Evolutionary conservation across 2,888 invertebrate species (phyloP).

Genomic region (Eupithecia exiguata): DNA sequence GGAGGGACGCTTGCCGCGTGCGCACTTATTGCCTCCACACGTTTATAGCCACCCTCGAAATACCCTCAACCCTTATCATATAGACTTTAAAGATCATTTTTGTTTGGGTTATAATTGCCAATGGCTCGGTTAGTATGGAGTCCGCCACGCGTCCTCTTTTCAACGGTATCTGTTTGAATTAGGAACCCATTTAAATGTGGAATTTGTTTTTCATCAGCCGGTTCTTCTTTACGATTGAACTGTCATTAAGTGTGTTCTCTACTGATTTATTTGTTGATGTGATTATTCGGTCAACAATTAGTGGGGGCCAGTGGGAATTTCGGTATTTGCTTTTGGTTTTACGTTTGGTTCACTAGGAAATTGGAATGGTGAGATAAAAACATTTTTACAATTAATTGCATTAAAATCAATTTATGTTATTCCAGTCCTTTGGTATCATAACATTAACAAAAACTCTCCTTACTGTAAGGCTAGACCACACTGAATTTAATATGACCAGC

Average conservation of each 20-base stretch:
- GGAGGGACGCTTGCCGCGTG: constrained; percentile 75
- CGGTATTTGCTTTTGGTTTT: constrained; percentile 61
- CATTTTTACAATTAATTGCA: neutral
- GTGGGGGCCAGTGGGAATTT: constrained; percentile 57
- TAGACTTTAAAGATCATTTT: constrained; percentile 37
- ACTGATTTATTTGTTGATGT: constrained; percentile 73
- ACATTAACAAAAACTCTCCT: neutral
- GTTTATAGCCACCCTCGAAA: constrained; percentile 15
- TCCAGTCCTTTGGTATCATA: neutral
- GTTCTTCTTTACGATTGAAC: constrained; percentile 70
- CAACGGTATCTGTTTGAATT: constrained; percentile 82
- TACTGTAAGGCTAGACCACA: neutral
- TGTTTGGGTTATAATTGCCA: constrained; percentile 15
- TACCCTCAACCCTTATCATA: constrained; percentile 17
- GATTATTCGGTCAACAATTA: constrained; percentile 68
- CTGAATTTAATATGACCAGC: neutral
- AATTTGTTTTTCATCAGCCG: constrained; percentile 81
- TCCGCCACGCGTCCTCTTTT: constrained; percentile 77
- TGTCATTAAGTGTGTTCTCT: constrained; percentile 74
- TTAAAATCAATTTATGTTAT: neutral
- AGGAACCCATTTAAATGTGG: constrained; percentile 70
- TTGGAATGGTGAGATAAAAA: constrained; percentile 24
- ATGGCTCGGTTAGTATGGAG: constrained; percentile 48
- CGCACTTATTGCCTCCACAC: constrained; percentile 39
- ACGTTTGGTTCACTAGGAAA: constrained; percentile 51